Conservation (phyloP, 2,113 vertebrate genomes). For the Prinia subflava region DNA sequence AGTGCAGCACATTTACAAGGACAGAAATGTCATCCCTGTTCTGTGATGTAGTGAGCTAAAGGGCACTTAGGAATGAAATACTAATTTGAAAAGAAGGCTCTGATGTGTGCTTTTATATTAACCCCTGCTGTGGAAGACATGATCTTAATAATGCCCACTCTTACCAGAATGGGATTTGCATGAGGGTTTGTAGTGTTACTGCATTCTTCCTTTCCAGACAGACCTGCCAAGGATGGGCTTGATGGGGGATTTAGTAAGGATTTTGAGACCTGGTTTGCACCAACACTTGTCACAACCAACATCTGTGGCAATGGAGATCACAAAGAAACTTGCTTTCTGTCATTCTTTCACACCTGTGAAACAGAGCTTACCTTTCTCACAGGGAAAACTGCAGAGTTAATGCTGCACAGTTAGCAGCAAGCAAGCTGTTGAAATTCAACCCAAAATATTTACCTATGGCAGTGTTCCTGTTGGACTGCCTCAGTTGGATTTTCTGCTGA, state of each 20-base stretch:
- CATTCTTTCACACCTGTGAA: not conserved
- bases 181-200: not conserved
- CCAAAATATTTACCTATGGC: not conserved
- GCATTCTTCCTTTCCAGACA: not conserved
- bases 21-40: conserved; percentile 10
- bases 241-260: accelerated
- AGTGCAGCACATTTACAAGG: not conserved
- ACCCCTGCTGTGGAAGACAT: not conserved
- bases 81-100: not conserved
- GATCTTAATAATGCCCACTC: not conserved
- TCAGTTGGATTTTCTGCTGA: not conserved
- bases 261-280: not conserved
- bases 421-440: not conserved
- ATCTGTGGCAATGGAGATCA: not conserved
- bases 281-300: not conserved
- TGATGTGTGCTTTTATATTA: not conserved
- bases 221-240: not conserved
- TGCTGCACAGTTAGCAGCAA: not conserved
- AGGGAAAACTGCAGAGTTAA: not conserved
- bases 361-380: not conserved
- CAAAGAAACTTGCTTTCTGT: not conserved
- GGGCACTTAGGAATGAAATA: not conserved
- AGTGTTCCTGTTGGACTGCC: not conserved
- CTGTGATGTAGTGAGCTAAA: not conserved
- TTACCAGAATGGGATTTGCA: not conserved